Evolutionary conservation across 1,140 invertebrate species (phyloP).

Genomic region (Aleiodes sp.): DNA sequence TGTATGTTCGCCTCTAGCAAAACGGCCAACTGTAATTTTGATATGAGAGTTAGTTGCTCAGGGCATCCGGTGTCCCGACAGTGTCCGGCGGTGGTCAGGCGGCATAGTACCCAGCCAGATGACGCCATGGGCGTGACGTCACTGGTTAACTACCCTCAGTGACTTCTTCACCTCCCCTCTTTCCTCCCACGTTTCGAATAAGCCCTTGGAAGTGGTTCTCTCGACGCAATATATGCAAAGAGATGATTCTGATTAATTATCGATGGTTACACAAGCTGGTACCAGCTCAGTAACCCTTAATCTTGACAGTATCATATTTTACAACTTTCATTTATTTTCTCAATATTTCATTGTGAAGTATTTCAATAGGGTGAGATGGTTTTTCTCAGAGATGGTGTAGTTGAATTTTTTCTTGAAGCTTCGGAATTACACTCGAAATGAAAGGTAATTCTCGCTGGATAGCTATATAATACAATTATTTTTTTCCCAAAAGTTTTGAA

Average conservation of each 20-base stretch:
- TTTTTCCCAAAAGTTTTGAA: no score
- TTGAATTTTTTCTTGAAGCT: no score
- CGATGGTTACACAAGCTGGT: constrained; percentile 66
- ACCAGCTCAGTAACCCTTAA: constrained; percentile 42
- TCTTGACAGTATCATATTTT: neutral
- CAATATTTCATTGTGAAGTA: neutral
- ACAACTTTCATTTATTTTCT: neutral
- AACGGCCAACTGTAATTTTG: constrained; percentile 57
- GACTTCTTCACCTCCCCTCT: neutral
- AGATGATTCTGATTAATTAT: constrained; percentile 68
- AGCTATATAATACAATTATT: no score
- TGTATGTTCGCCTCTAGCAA: constrained; percentile 34
- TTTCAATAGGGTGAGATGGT: no score
- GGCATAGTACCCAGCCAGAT: constrained; percentile 59
- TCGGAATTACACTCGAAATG: no score
- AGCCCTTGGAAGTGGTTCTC: constrained; percentile 31
- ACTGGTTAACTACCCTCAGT: constrained; percentile 62
- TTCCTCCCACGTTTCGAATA: no score
- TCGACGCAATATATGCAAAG: constrained; percentile 52
- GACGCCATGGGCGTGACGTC: constrained; percentile 66
- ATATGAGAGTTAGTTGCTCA: constrained; percentile 43
- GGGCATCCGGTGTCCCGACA: constrained; percentile 52
- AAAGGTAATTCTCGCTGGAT: no score
- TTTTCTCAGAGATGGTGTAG: no score
- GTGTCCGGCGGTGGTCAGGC: constrained; percentile 51